These are phyloP conservation scores for Heliopora coerulea DNA, from an alignment of 92 coral and sea anemone species.

Conservation along the genomic window DNA sequence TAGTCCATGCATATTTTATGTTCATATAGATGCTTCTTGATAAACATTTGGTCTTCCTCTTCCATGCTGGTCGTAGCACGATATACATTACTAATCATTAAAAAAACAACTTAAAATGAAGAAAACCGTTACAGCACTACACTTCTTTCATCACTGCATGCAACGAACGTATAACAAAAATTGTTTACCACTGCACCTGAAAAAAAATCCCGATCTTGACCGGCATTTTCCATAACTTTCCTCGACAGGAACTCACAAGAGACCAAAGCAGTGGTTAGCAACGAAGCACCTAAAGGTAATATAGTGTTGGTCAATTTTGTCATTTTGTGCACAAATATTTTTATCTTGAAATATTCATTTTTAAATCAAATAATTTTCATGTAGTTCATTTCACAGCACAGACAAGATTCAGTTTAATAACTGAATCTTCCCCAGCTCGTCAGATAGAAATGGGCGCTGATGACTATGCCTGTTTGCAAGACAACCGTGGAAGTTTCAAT, in stretches of 20 bases:
- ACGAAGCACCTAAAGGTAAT: neutral
- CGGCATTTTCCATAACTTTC: no score
- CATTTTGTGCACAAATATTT: neutral
- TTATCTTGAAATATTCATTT: neutral
- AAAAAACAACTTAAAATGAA: no score
- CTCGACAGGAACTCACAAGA: neutral
- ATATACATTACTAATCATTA: no score
- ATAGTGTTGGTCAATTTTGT: neutral
- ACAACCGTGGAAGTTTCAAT: slow-evolving; percentile 24
- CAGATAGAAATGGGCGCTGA: neutral
- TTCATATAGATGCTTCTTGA: neutral
- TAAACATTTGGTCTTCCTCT: neutral
- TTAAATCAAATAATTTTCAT: neutral
- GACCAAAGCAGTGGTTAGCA: neutral
- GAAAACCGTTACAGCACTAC: no score
- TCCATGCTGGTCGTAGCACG: no score
- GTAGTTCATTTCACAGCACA: slow-evolving; percentile 35
- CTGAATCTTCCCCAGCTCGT: neutral
- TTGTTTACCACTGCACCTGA: no score
- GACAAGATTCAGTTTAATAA: slow-evolving; percentile 34
- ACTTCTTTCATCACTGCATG: no score
- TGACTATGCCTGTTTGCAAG: slow-evolving; percentile 27
- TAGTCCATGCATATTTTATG: neutral
- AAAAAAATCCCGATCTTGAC: no score
- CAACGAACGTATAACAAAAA: no score